Conservation (phyloP, 2,113 vertebrate genomes). For the Diadophis punctatus region DNA sequence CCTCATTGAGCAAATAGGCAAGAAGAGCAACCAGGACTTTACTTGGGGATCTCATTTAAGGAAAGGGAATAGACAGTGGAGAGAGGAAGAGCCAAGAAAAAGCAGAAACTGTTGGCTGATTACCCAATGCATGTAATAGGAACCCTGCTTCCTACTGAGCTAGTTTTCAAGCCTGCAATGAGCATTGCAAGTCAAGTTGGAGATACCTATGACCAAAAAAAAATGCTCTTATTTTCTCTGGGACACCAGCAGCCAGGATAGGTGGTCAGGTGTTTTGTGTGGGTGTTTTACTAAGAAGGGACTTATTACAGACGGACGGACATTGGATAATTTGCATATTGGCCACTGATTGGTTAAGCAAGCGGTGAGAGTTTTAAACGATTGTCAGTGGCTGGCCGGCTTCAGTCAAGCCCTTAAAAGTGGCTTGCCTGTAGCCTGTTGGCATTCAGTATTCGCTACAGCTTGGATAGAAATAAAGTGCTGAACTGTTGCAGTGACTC, state of each 20-base stretch:
- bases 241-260: neutral
- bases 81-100: neutral
- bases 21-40: neutral
- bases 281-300: neutral
- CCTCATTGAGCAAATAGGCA: neutral
- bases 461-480: too few relatives aligned
- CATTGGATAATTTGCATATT: too few relatives aligned
- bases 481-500: too few relatives aligned
- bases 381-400: too few relatives aligned
- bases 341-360: too few relatives aligned
- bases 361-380: too few relatives aligned
- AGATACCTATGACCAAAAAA: neutral
- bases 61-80: neutral
- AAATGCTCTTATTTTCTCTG: neutral
- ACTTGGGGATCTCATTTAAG: neutral
- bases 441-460: too few relatives aligned
- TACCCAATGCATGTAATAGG: neutral
- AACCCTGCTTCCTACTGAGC: neutral
- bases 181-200: neutral
- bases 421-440: too few relatives aligned
- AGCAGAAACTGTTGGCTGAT: neutral
- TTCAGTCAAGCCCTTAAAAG: too few relatives aligned
- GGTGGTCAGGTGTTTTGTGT: neutral
- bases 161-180: neutral
- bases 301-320: too few relatives aligned